Conservation (phyloP, 2,113 vertebrate species). For the Mesocricetus auratus region DNA sequence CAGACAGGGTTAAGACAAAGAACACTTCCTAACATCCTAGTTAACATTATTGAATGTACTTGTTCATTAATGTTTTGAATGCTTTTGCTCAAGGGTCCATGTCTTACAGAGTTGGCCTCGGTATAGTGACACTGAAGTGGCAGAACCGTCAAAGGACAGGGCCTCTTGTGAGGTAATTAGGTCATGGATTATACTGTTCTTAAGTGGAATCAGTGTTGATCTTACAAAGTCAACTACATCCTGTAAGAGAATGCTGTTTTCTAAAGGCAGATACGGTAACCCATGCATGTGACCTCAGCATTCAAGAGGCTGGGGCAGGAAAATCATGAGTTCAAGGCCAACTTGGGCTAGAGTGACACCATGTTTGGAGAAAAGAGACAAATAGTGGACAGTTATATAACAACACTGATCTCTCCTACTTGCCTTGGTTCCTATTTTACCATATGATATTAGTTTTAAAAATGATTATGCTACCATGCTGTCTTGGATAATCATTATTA, state of each 20-base stretch:
- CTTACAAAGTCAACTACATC: neutral
- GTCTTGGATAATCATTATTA: neutral
- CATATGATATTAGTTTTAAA: too few relatives aligned
- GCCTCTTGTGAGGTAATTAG: neutral
- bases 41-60: neutral
- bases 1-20: neutral
- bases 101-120: neutral
- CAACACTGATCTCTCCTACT: neutral
- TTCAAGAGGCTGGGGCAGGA: neutral
- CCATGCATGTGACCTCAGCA: neutral
- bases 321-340: neutral
- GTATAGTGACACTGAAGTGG: neutral
- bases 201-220: neutral
- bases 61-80: neutral
- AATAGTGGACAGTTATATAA: neutral
- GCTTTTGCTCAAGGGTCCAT: neutral
- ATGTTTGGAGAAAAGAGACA: neutral
- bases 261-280: neutral
- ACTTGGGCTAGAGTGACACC: neutral
- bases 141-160: neutral
- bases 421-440: neutral
- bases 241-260: neutral
- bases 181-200: neutral
- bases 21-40: neutral
- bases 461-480: neutral